These are phyloP conservation scores for Syngnathoides biaculeatus DNA, from an alignment of 2,113 vertebrate species.

Conservation along the genomic window DNA sequence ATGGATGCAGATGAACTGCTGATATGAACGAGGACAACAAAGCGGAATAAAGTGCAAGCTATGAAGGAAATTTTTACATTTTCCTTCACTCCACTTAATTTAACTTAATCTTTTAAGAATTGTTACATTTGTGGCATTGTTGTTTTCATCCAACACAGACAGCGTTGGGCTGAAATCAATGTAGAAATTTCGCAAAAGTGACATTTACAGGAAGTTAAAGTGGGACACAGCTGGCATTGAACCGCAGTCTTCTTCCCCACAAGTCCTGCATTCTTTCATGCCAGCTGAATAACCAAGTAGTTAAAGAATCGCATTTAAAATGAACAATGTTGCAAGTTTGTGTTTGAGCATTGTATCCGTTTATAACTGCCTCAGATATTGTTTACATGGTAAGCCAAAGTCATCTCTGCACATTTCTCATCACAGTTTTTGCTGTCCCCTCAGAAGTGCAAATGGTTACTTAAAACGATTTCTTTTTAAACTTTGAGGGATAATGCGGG, in stretches of 20 bases:
- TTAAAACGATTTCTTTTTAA: too few species aligned
- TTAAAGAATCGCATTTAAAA: not conserved
- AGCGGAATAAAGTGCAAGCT: slow-evolving; percentile 34
- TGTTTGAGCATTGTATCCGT: not conserved
- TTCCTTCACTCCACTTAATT: not conserved
- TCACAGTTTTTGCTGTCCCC: not conserved
- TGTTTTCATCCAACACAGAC: not conserved
- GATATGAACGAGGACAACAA: slow-evolving; percentile 6
- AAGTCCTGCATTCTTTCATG: too few species aligned
- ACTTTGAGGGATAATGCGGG: not conserved
- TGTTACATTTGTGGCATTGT: not conserved
- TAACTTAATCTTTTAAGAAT: not conserved
- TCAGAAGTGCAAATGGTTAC: not conserved
- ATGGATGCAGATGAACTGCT: slow-evolving; percentile 24
- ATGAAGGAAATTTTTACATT: slow-evolving; percentile 9
- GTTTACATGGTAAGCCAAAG: not conserved
- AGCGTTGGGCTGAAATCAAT: not conserved
- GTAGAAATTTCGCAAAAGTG: not conserved
- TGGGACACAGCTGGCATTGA: not conserved
- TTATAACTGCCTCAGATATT: not conserved
- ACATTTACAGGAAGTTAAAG: not conserved
- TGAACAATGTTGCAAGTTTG: not conserved
- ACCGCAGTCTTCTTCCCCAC: not conserved
- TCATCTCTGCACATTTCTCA: not conserved
- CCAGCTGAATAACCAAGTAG: not conserved